Evolutionary conservation across 2,113 vertebrate species (phyloP).

Genomic region (Acinonyx jubatus): DNA sequence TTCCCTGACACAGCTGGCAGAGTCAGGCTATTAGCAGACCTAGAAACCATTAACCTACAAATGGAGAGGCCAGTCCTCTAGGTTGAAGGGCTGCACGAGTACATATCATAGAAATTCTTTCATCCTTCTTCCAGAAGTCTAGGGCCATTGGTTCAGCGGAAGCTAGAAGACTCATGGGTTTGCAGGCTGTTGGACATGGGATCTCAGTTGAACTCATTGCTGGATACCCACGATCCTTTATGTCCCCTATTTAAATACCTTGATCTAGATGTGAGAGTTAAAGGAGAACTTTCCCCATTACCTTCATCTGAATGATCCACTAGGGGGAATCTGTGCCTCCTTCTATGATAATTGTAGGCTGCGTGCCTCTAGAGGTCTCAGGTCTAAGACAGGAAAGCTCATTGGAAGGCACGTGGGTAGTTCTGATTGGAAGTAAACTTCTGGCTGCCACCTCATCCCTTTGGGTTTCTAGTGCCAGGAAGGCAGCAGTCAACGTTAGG

Average conservation of each 20-base stretch:
- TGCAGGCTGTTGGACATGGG: not conserved
- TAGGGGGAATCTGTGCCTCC: not conserved
- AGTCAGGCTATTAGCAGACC: not conserved
- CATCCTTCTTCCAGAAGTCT: not conserved
- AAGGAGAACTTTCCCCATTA: too few relatives aligned
- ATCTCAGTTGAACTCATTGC: not conserved
- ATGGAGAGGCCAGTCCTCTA: not conserved
- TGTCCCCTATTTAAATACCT: not conserved
- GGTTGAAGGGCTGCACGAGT: not conserved
- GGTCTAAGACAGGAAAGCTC: not conserved
- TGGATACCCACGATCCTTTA: not conserved
- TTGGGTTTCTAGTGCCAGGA: not conserved
- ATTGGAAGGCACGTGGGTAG: not conserved
- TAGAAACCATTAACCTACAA: not conserved
- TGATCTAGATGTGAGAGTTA: too few relatives aligned
- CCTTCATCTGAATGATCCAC: not conserved
- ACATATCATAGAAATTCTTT: not conserved
- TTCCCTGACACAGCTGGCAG: not conserved
- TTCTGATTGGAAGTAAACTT: not conserved
- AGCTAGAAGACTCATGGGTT: not conserved
- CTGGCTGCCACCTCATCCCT: not conserved
- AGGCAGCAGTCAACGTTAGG: not conserved
- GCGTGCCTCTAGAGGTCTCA: not conserved
- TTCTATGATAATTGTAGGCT: not conserved
- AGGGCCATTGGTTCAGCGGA: too few relatives aligned